Evolutionary conservation across 2,113 vertebrate genomes (phyloP).

Genomic region (Heterochromis multidens): DNA sequence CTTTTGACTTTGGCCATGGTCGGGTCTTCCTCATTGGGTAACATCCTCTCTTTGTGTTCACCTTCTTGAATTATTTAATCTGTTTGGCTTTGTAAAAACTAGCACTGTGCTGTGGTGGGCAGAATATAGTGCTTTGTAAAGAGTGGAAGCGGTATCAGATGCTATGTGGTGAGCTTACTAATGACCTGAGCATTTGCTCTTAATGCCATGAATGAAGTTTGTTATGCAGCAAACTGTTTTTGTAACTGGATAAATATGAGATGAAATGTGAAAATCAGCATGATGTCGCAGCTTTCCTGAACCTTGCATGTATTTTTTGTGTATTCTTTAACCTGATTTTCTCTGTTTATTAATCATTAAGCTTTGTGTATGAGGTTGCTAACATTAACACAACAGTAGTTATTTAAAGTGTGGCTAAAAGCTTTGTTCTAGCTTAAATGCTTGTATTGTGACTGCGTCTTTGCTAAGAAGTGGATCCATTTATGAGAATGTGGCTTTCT

Average conservation of each 20-base stretch:
- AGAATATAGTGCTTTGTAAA: neutral
- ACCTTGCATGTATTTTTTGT: neutral
- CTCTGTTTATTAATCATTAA: neutral
- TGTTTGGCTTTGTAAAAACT: neutral
- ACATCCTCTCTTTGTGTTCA: neutral
- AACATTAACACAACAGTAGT: neutral
- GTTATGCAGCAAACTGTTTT: neutral
- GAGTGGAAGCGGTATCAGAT: neutral
- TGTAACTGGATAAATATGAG: neutral
- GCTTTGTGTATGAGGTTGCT: neutral
- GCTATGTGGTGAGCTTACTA: neutral
- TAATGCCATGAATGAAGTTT: neutral
- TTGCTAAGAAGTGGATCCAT: slow-evolving; percentile 22
- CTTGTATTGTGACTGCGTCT: neutral
- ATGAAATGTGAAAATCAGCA: neutral
- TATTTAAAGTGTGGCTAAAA: neutral
- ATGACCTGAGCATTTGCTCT: neutral
- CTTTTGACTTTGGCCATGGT: neutral
- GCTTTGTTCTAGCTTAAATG: neutral
- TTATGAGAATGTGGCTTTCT: slow-evolving; percentile 56
- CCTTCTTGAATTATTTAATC: slow-evolving; percentile 16
- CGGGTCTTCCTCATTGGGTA: neutral
- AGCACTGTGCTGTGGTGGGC: neutral
- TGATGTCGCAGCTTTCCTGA: neutral
- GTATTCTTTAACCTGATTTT: neutral